Evolutionary conservation across 2,888 invertebrate species (phyloP), one percentile per base, ranked within the genome.

Genomic region (Dendrolimus pini): DNA sequence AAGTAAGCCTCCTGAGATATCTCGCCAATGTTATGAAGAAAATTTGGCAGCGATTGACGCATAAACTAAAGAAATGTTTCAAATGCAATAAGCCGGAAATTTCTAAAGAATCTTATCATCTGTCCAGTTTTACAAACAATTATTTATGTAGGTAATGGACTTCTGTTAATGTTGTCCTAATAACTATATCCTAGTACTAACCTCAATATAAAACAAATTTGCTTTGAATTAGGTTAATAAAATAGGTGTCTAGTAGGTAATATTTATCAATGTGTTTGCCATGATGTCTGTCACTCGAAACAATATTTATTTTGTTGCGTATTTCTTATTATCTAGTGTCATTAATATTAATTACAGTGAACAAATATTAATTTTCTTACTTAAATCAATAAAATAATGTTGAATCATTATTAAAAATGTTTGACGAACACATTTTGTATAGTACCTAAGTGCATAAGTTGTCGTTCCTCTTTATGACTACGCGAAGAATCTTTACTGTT

Each of bases 91-190:
- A 59, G 13, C 41, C 66, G 14, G 60, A 60, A 55, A 54, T 58
- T 57, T 57, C 62, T 55, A 60, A 67, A 56, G 71, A 74, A 41
- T 58, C 70, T 41, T 68, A 59, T 64, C 72, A 56, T 62, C 69
- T 54, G 71, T 74, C 61, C 62, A 70, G 47, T 56, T 79, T 73
- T 59, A 74, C 77, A 41, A 62, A 62, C 54, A 64, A 60, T 63
- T 86, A 86, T 74, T 67, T 85, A 80, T 79, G 87, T 88, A 83
- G 77, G 87, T 87, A 83, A 80, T 78, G 73, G 65, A 65, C 54
- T 65, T 64, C 65, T 69, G 63, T 47, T 47, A 18, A 30, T 30
- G 30, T 30, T 30, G 30, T 30, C 30, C 9, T 9, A 47, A 8
- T 47, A 47, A 47, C 47, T 30, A 47, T 9, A 47, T 47, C 47